Evolutionary conservation across 2,888 invertebrate species (phyloP), one percentile per base, ranked within the genome.

Genomic region (Drosophila monieri): DNA sequence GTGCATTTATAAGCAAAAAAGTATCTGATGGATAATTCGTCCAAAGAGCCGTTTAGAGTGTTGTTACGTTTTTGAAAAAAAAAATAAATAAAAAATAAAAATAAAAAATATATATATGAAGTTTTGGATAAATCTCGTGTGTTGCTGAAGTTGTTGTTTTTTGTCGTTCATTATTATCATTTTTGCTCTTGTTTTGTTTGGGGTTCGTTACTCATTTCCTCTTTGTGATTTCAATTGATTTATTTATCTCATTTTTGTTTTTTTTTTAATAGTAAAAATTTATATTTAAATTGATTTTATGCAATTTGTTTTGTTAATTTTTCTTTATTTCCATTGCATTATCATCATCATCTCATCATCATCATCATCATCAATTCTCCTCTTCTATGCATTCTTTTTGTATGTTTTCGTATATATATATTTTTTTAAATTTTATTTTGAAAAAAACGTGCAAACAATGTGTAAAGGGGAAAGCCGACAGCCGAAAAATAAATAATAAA

Each of bases 391-490:
- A 73, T 74, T 77, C 70, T 71, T 74, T 62, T 61, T 61, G 30
- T 65, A 60, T 73, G 65, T 54, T 69, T 58, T 71, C 71, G 62
- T 59, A 75, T 67, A 25, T 68, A 59, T 56, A 55, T 59, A 58
- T 58, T 59, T 64, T 55, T 59, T 73, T 56, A 60, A 66, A 67
- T 48, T 75, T 74, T 80, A 77, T 76, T 81, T 80, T 83, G 75
- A 85, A 87, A 91, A 90, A 90, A 90, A 91, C 91, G 91, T 91
- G 91, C 91, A 92, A 92, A 92, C 91, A 92, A 92, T 93, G 91
- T 92, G 93, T 92, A 91, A 93, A 91, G 91, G 91, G 91, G 91
- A 91, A 91, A 91, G 91, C 91, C 91, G 91, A 91, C 91, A 91
- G 91, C 91, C 91, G 91, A 90, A 89, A 89, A 84, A 79, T 78